Percentiles rank a stretch among this genome's conserved stretches.
These are phyloP conservation scores for Zygogramma bicolorata DNA, from an alignment of 2,888 invertebrate species.

Conservation along the genomic window DNA sequence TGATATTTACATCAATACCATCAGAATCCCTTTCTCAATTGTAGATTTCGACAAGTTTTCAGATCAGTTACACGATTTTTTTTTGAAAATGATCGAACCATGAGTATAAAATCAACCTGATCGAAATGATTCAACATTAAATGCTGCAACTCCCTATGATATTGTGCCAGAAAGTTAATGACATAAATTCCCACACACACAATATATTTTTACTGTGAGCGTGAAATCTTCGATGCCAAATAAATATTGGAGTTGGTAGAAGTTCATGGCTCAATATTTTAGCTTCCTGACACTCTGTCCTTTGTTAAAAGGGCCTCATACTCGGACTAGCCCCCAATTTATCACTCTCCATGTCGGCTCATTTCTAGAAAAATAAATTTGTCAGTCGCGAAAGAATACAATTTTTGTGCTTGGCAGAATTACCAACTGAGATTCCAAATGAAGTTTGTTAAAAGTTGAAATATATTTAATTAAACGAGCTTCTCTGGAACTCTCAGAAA, in stretches of 20 bases:
- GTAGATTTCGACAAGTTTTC: too few relatives aligned
- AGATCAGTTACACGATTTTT: too few relatives aligned
- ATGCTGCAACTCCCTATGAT: not conserved
- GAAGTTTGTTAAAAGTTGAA: conserved; percentile 14
- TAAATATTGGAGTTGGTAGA: conserved; percentile 29
- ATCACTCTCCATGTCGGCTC: conserved; percentile 16
- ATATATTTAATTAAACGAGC: conserved; percentile 25
- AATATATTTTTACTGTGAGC: conserved; percentile 1
- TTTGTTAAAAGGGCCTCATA: conserved; percentile 30
- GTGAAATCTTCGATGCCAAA: conserved; percentile 1
- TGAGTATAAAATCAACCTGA: too few relatives aligned
- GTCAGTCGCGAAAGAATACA: conserved; percentile 18
- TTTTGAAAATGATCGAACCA: too few relatives aligned
- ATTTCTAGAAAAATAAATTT: conserved; percentile 31
- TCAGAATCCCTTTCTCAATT: too few relatives aligned
- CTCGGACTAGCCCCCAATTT: conserved; percentile 25
- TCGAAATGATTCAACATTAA: too few relatives aligned
- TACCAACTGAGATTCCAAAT: conserved; percentile 7
- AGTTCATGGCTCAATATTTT: conserved; percentile 21
- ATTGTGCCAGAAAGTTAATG: not conserved
- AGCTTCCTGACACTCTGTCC: conserved; percentile 26
- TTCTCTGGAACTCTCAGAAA: conserved; percentile 6
- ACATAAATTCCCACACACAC: not conserved
- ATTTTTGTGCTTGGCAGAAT: conserved; percentile 23
- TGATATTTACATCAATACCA: too few relatives aligned